Evolutionary conservation across 2,888 invertebrate genomes (phyloP).

Genomic region (Helobdella robusta): DNA sequence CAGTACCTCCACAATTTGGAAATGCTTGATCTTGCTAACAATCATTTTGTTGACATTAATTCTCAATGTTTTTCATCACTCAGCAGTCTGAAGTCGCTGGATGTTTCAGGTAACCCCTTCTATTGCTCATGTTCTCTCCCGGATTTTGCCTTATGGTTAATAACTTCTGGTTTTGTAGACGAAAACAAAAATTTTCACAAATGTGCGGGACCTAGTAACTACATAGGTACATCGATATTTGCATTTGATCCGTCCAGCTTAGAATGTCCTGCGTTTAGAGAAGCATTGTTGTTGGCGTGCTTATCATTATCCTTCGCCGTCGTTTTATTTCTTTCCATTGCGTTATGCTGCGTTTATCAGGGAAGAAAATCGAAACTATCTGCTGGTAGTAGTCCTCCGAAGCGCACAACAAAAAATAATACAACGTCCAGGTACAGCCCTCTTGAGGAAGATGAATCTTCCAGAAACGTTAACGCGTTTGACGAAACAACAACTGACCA

Average conservation of each 20-base stretch:
- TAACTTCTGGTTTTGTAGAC: background rate
- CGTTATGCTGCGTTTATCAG: background rate
- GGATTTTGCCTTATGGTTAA: slow-evolving; percentile 19
- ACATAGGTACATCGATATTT: slow-evolving; percentile 20
- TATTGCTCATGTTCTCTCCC: slow-evolving; percentile 20
- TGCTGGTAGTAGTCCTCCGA: background rate
- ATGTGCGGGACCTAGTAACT: slow-evolving; percentile 21
- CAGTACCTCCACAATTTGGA: slow-evolving; percentile 6
- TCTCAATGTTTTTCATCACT: slow-evolving; percentile 21
- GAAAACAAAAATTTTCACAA: background rate
- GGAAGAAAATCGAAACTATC: background rate
- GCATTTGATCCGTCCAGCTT: slow-evolving; percentile 15
- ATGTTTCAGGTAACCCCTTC: slow-evolving; percentile 28
- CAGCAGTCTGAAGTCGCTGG: slow-evolving; percentile 15
- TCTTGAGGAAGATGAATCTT: slow-evolving; percentile 5
- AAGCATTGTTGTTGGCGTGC: slow-evolving; percentile 10
- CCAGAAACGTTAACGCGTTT: background rate
- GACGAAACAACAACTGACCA: background rate
- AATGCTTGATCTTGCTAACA: slow-evolving; percentile 26
- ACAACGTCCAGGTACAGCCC: slow-evolving; percentile 10
- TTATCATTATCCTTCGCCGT: background rate
- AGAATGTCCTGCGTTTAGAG: slow-evolving; percentile 21
- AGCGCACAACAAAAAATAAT: background rate
- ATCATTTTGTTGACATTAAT: slow-evolving; percentile 20
- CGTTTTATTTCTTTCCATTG: background rate